Conservation (phyloP, 2,797 vertebrate genomes). For the Melanotaenia pygmaea region DNA sequence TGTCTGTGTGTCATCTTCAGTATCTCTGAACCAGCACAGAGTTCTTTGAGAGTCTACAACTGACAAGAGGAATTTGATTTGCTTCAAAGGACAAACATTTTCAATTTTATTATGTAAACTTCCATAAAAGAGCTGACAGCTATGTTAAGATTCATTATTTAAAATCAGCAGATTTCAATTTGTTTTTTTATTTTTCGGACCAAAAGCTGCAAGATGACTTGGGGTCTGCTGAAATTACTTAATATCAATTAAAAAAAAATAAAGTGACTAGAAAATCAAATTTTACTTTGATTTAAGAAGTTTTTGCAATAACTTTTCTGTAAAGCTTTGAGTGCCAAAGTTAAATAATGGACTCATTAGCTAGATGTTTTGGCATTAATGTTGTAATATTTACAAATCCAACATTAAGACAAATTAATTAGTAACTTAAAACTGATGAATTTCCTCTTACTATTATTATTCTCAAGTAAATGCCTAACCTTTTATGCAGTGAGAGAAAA, state of each 20-base stretch:
- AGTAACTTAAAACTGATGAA: no score
- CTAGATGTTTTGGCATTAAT: background rate
- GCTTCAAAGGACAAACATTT: slow-evolving; percentile 27
- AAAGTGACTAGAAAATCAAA: background rate
- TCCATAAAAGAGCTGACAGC: slow-evolving; percentile 36
- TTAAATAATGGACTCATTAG: background rate
- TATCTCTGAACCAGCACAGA: slow-evolving; percentile 3
- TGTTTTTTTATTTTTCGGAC: slow-evolving; percentile 44
- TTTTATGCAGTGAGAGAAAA: background rate
- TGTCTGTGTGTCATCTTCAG: background rate
- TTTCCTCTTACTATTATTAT: background rate
- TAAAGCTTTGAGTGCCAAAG: background rate
- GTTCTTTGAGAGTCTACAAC: slow-evolving; percentile 19
- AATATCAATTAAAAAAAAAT: slow-evolving; percentile 13
- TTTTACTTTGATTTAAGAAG: background rate
- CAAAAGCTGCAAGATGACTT: slow-evolving; percentile 7
- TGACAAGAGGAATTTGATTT: slow-evolving; percentile 22
- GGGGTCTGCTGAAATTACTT: background rate
- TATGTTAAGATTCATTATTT: slow-evolving; percentile 53
- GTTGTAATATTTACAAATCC: background rate
- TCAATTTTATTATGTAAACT: slow-evolving; percentile 37
- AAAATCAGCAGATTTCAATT: slow-evolving; percentile 22
- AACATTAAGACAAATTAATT: background rate
- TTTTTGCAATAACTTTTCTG: background rate
- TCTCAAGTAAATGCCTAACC: background rate